Evolutionary conservation across 35 echinoderm and acorn worm genomes (phyloP).

Genomic region (Apostichopus parvimensis): DNA sequence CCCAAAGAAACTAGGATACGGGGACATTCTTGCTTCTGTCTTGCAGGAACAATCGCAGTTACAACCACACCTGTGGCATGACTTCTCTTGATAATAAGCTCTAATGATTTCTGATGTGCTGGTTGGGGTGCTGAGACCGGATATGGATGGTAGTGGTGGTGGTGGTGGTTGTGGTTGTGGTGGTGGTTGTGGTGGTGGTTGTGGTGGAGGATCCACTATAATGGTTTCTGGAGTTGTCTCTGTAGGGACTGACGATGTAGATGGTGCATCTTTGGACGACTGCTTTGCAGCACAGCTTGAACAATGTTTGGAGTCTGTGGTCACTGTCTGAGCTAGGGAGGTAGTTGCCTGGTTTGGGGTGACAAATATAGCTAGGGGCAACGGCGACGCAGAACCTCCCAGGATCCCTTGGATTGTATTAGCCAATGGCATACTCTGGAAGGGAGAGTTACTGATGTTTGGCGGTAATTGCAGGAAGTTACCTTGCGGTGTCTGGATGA

Average conservation of each 20-base stretch:
- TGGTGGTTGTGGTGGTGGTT: too few species aligned
- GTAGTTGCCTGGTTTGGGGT: background rate
- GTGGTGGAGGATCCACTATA: background rate
- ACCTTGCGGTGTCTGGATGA: slow-evolving; percentile 51
- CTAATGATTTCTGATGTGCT: slow-evolving; percentile 23
- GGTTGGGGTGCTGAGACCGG: slow-evolving; percentile 7
- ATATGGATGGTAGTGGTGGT: background rate
- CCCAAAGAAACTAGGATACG: slow-evolving; percentile 27
- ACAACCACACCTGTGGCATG: slow-evolving; percentile 33
- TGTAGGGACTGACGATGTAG: background rate
- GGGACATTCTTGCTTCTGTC: slow-evolving; percentile 39
- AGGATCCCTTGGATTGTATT: slow-evolving; percentile 33
- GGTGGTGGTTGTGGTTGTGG: background rate
- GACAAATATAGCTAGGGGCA: slow-evolving; percentile 34
- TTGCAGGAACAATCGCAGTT: slow-evolving; percentile 43
- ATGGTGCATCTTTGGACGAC: background rate
- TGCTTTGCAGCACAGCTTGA: slow-evolving; percentile 30
- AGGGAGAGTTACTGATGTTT: slow-evolving; percentile 23
- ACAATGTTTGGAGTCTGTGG: slow-evolving; percentile 27
- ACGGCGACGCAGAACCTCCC: background rate
- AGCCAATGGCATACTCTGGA: background rate
- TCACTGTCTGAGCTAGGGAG: background rate
- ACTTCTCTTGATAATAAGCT: slow-evolving; percentile 21
- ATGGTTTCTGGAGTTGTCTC: background rate
- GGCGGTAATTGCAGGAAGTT: slow-evolving; percentile 41